These are phyloP conservation scores for Papilio xuthus DNA, from an alignment of 1,140 invertebrate genomes.

Conservation along the genomic window DNA sequence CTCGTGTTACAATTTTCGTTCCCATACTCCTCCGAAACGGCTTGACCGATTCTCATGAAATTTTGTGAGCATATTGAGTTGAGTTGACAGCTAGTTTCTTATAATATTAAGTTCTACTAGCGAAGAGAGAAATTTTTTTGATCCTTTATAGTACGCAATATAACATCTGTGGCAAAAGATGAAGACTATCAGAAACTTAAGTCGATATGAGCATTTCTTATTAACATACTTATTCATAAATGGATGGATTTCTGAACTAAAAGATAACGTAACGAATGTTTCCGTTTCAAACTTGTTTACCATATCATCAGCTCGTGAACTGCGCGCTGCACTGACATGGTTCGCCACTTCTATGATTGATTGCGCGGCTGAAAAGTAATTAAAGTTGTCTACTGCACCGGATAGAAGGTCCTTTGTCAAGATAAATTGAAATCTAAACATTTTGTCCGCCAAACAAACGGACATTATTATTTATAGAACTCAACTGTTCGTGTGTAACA, in stretches of 20 bases:
- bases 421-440: slow-evolving; percentile 30
- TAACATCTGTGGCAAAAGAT: too few species aligned
- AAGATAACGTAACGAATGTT: neutral
- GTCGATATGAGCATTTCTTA: too few species aligned
- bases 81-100: too few species aligned
- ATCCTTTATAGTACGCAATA: too few species aligned
- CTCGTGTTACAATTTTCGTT: too few species aligned
- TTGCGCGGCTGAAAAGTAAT: slow-evolving; percentile 32
- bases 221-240: neutral
- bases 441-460: neutral
- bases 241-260: neutral
- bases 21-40: too few species aligned
- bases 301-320: neutral
- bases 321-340: slow-evolving; percentile 15
- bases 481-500: neutral
- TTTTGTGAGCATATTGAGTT: too few species aligned
- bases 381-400: slow-evolving; percentile 30
- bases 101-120: too few species aligned
- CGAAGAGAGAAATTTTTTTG: too few species aligned
- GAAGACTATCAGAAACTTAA: too few species aligned
- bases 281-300: neutral
- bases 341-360: slow-evolving; percentile 36
- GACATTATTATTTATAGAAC: neutral
- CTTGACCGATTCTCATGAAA: too few species aligned
- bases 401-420: slow-evolving; percentile 26